These are phyloP conservation scores for Schlechtendalia chinensis DNA, from an alignment of 1,140 invertebrate species.

Conservation along the genomic window DNA sequence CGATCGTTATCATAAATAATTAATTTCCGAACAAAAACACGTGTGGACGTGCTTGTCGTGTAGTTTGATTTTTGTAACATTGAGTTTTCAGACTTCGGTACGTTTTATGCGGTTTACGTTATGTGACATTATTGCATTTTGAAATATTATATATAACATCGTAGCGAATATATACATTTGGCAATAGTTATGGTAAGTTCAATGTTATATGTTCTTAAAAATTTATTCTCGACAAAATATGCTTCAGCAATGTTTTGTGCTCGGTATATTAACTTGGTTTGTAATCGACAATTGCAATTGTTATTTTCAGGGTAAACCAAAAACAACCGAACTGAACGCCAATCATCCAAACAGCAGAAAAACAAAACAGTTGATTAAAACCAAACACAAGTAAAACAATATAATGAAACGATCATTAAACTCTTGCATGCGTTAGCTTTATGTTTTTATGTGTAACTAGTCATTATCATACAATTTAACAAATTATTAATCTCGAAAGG, in stretches of 20 bases:
- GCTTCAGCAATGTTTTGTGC: not conserved
- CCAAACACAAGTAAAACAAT: slow-evolving; percentile 31
- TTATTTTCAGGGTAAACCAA: slow-evolving; percentile 42
- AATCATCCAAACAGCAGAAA: slow-evolving; percentile 42
- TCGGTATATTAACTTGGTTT: not conserved
- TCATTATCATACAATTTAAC: too few relatives aligned
- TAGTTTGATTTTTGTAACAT: too few relatives aligned
- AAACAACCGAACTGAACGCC: slow-evolving; percentile 26
- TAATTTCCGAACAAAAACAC: too few relatives aligned
- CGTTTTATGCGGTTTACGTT: too few relatives aligned
- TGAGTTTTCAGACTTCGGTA: too few relatives aligned
- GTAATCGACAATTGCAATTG: not conserved
- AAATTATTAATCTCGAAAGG: too few relatives aligned
- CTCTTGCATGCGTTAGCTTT: too few relatives aligned
- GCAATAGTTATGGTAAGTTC: slow-evolving; percentile 1
- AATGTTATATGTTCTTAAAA: not conserved
- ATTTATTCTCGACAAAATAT: not conserved
- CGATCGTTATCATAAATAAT: too few relatives aligned
- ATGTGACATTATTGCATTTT: too few relatives aligned
- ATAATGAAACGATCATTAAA: too few relatives aligned
- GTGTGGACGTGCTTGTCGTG: too few relatives aligned
- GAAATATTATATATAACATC: not conserved
- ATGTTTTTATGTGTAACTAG: too few relatives aligned
- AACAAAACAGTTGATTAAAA: slow-evolving; percentile 37
- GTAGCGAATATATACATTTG: not conserved